phyloP scores from a whole-genome alignment of 2,888 invertebrate species.

The Monochamus alternatus region DNA sequence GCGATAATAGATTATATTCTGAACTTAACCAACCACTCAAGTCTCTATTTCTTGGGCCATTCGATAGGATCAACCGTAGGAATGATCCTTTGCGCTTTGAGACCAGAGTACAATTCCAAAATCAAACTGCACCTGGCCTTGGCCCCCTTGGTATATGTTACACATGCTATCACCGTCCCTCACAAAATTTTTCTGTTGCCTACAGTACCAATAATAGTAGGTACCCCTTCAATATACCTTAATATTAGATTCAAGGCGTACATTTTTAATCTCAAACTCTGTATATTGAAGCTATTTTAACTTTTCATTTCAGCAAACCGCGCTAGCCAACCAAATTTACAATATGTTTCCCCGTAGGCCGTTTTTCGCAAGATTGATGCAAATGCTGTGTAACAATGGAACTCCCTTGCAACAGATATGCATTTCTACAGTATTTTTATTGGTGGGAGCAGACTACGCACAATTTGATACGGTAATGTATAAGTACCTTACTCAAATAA shows the following conservation, averaged over 20 bases:
- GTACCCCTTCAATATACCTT: background rate
- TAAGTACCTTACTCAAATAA: background rate
- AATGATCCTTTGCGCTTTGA: slow-evolving; percentile 70
- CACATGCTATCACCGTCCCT: slow-evolving; percentile 57
- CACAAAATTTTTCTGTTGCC: slow-evolving; percentile 52
- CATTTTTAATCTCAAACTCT: too few species aligned
- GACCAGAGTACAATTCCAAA: slow-evolving; percentile 68
- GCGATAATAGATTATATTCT: slow-evolving; percentile 76
- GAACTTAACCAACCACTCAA: slow-evolving; percentile 69
- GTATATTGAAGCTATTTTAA: background rate
- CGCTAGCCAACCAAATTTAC: slow-evolving; percentile 58
- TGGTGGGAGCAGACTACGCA: slow-evolving; percentile 74
- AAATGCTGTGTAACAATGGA: slow-evolving; percentile 70
- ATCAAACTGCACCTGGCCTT: slow-evolving; percentile 65
- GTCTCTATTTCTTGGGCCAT: slow-evolving; percentile 77
- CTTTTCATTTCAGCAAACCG: slow-evolving; percentile 57
- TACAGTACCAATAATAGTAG: slow-evolving; percentile 43
- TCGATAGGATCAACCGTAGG: slow-evolving; percentile 75
- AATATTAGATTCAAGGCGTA: too few species aligned
- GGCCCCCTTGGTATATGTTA: slow-evolving; percentile 65
- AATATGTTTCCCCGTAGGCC: slow-evolving; percentile 66
- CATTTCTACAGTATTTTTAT: slow-evolving; percentile 75
- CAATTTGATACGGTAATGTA: slow-evolving; percentile 75
- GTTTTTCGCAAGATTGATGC: slow-evolving; percentile 60
- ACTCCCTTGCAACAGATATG: slow-evolving; percentile 73